Evolutionary conservation across 1,140 invertebrate species (phyloP), one percentile per base, ranked within the genome.

Genomic region (Brachionus rotundiformis): DNA sequence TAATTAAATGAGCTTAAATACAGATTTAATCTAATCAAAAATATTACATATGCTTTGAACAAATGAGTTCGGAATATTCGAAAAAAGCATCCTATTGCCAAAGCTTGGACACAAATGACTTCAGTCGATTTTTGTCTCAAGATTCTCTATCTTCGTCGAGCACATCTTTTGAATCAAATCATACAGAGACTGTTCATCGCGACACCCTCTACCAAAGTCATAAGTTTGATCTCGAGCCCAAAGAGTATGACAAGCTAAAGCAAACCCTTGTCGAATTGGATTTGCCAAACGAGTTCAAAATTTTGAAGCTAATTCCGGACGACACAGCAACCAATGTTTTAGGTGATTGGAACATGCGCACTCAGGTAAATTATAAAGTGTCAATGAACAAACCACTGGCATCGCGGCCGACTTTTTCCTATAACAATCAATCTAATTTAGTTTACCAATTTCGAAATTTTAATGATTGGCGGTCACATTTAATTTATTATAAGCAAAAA

Each of bases 401-500:
- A 68, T 41, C 63, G 8, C 63, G 63, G 7, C 63, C 63, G 36
- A 68, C 31, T 36, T 68, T 68, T 68, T 68, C 39, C 7, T 10
- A 47, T 16, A 31, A 27, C 16, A 39, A 44, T 4, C 13, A 16
- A 11, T 25, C 39, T 13, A 73, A 73, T 73, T 25, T 73, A 1
- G 19, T 19, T 4, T 73, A 73, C 11, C 39, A 73, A 73, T 73
- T 73, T 73, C 68, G 68, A 13, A 73, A 73, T 73, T 73, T 73
- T 31, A 73, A 47, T 13, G 68, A 73, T 41, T 73, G 68, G 68
- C 19, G 68, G 27, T 73, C 68, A 44, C 68, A 73, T 73, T 44
- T 73, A 73, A 73, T 73, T 2, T 73, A 44, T 11, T 73, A 73
- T 27, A 73, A 73, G n/a, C 68, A 73, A 73, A 73, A 44, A 44